Evolutionary conservation across 2,797 vertebrate species (phyloP).

Genomic region (Falco peregrinus): DNA sequence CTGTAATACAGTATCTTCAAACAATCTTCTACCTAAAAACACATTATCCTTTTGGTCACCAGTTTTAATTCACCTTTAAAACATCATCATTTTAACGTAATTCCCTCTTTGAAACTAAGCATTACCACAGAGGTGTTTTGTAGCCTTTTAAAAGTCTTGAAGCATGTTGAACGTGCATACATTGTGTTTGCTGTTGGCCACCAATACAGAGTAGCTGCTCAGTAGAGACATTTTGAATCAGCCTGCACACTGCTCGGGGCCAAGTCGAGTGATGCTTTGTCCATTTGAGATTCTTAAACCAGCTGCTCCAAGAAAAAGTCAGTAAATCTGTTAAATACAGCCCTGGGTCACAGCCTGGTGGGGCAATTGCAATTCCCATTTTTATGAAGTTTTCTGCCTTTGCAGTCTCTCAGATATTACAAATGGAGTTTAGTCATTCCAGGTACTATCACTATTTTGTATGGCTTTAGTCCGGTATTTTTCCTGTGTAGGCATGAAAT

Average conservation of each 20-base stretch:
- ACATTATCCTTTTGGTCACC: not conserved
- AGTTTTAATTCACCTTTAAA: not conserved
- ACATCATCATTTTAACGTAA: not conserved
- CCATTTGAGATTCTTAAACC: not conserved
- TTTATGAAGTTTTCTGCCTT: not conserved
- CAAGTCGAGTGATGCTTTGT: not conserved
- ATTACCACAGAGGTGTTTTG: not conserved
- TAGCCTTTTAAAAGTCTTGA: not conserved
- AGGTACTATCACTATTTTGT: not conserved
- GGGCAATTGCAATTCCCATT: not conserved
- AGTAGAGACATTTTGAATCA: not conserved
- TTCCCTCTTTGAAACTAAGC: not conserved
- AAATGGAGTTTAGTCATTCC: not conserved
- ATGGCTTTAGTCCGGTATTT: not conserved
- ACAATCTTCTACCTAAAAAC: not conserved
- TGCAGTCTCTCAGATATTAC: not conserved
- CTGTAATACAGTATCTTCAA: not conserved
- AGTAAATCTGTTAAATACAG: not conserved
- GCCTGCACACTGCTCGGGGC: not conserved
- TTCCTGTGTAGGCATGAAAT: not conserved
- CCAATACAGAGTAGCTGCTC: not conserved
- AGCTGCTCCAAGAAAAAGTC: not conserved
- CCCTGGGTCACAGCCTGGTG: not conserved
- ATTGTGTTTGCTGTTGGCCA: not conserved
- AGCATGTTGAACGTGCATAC: not conserved